Conservation (phyloP, 2,888 invertebrate species). For the Rhagonycha lutea region DNA sequence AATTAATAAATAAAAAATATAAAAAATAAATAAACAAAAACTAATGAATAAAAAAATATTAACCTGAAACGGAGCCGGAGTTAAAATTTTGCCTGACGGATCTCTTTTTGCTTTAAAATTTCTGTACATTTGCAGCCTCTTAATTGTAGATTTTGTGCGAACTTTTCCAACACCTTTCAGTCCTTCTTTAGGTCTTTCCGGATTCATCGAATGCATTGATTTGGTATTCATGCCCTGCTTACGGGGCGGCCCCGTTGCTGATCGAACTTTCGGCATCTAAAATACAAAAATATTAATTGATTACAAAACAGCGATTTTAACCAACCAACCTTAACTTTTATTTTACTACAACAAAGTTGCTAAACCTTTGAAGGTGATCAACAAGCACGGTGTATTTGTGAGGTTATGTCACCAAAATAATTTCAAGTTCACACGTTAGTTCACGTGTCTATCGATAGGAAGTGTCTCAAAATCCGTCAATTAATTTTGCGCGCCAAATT, state of each 20-base stretch:
- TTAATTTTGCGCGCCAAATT: not conserved
- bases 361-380: not conserved
- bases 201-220: slow-evolving; percentile 93
- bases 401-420: not conserved
- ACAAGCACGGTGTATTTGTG: not conserved
- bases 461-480: not conserved
- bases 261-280: slow-evolving; percentile 78
- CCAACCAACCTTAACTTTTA: not conserved
- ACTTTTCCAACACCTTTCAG: slow-evolving; percentile 84
- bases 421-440: not conserved
- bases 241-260: slow-evolving; percentile 73
- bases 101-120: slow-evolving; percentile 96
- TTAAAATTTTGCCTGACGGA: slow-evolving; percentile 85
- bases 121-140: slow-evolving; percentile 96
- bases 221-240: slow-evolving; percentile 79
- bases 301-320: not conserved
- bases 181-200: slow-evolving; percentile 78
- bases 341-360: not conserved
- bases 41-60: slow-evolving; percentile 1
- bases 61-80: slow-evolving; percentile 92
- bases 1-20: too few relatives aligned
- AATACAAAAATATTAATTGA: not conserved
- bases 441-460: not conserved
- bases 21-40: too few relatives aligned
- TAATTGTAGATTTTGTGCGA: slow-evolving; percentile 91